A percentile compares a stretch with the other conserved stretches of the same genome.
Conservation (phyloP, 2,797 vertebrate genomes). For the Agapornis canus region DNA sequence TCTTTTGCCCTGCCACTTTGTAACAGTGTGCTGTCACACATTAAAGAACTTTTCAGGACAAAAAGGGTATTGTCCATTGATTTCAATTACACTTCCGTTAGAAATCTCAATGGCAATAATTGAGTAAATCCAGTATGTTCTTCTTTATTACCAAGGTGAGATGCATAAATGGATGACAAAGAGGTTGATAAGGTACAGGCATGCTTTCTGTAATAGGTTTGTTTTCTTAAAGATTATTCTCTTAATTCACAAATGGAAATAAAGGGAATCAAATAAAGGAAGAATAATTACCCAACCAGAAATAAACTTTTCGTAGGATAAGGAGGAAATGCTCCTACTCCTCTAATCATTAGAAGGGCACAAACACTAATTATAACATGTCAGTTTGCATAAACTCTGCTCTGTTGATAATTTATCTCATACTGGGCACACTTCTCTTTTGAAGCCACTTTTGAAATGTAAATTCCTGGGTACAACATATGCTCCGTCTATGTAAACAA, state of each 20-base stretch:
- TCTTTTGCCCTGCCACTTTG: background rate
- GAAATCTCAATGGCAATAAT: background rate
- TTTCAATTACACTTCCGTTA: background rate
- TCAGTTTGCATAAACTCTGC: background rate
- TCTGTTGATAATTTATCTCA: background rate
- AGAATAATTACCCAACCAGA: background rate
- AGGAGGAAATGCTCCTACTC: background rate
- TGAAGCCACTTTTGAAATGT: background rate
- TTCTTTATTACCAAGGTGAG: background rate
- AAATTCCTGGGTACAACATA: background rate
- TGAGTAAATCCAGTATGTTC: background rate
- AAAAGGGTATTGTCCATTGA: background rate
- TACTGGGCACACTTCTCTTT: background rate
- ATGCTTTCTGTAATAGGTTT: background rate
- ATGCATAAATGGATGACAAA: background rate
- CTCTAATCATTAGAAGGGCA: background rate
- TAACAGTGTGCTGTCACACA: background rate
- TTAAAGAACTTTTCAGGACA: background rate
- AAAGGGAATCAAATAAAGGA: background rate
- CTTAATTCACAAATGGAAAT: background rate
- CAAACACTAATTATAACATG: background rate
- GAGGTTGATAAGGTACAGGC: background rate
- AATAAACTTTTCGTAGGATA: background rate
- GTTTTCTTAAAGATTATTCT: background rate
- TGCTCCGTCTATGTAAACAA: background rate